These are phyloP conservation scores for Strongylocentrotus purpuratus DNA, from an alignment of 35 echinoderm and acorn worm genomes.

Conservation along the genomic window DNA sequence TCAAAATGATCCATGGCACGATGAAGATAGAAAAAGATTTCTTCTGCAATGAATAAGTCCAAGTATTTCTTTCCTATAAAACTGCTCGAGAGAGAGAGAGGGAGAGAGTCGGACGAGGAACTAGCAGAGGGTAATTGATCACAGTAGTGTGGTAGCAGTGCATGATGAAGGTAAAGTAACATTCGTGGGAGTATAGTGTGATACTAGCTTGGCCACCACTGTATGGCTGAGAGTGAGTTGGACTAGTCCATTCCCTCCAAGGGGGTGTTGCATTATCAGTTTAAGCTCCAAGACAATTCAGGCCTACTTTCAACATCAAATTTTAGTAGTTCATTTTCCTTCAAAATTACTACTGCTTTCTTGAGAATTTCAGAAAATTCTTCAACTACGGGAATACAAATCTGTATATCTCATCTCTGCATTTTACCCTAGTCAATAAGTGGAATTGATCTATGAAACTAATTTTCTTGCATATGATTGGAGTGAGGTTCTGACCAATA, in stretches of 20 bases:
- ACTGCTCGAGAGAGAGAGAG: not conserved
- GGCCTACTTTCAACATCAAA: not conserved
- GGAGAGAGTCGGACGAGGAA: not conserved
- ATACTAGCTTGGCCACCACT: not conserved
- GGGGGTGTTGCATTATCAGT: not conserved
- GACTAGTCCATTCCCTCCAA: not conserved
- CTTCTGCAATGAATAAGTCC: not conserved
- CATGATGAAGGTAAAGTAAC: not conserved
- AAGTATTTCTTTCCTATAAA: not conserved
- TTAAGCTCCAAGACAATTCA: not conserved
- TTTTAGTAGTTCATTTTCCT: not conserved
- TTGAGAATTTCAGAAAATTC: not conserved
- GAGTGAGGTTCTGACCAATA: not conserved
- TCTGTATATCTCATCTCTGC: too few relatives aligned
- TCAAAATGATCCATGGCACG: not conserved
- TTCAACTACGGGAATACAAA: too few relatives aligned
- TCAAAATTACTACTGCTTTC: too few relatives aligned
- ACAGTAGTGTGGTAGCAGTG: not conserved
- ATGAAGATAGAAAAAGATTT: not conserved
- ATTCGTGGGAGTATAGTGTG: not conserved
- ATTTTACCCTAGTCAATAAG: not conserved
- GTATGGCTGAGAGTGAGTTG: constrained; percentile 25
- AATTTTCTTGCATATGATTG: not conserved
- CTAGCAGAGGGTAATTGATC: not conserved
- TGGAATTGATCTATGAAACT: not conserved